These are phyloP conservation scores for Pissodes strobi DNA, from an alignment of 1,140 invertebrate species.

Conservation along the genomic window DNA sequence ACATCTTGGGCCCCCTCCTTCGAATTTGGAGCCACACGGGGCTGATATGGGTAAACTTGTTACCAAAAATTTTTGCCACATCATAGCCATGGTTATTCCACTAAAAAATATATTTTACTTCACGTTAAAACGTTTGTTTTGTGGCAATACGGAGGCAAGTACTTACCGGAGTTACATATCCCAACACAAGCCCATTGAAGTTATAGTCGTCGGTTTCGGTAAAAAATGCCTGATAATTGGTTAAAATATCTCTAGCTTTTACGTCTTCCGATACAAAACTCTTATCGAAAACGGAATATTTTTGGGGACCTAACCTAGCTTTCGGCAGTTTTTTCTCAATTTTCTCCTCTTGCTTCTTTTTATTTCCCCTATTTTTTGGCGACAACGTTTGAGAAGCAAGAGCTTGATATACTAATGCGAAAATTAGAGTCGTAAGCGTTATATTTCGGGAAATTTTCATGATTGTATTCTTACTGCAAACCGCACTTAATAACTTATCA, in stretches of 20 bases:
- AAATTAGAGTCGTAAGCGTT: background rate
- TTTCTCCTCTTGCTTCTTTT: conserved; percentile 25
- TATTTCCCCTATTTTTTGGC: conserved; percentile 38
- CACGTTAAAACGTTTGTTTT: no score
- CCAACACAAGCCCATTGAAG: conserved; percentile 75
- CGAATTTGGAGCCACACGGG: conserved; percentile 93
- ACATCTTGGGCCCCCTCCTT: conserved; percentile 63
- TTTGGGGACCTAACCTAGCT: conserved; percentile 64
- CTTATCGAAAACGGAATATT: conserved; percentile 70
- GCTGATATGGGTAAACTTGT: conserved; percentile 89
- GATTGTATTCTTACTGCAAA: no score
- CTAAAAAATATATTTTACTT: conserved; percentile 61
- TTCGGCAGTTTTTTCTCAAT: conserved; percentile 27
- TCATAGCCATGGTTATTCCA: conserved; percentile 96
- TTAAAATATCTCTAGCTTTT: conserved; percentile 72
- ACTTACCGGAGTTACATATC: conserved; percentile 89
- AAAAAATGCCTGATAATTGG: conserved; percentile 74
- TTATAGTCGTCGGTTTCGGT: conserved; percentile 67
- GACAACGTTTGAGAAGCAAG: conserved; percentile 26
- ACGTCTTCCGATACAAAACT: conserved; percentile 69
- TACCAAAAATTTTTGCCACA: conserved; percentile 85
- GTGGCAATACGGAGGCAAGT: background rate
- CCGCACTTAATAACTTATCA: no score
- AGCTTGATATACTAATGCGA: background rate
- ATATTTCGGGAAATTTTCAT: background rate